phyloP scores from a whole-genome alignment of 2,797 vertebrate genomes.

The Alca torda region DNA sequence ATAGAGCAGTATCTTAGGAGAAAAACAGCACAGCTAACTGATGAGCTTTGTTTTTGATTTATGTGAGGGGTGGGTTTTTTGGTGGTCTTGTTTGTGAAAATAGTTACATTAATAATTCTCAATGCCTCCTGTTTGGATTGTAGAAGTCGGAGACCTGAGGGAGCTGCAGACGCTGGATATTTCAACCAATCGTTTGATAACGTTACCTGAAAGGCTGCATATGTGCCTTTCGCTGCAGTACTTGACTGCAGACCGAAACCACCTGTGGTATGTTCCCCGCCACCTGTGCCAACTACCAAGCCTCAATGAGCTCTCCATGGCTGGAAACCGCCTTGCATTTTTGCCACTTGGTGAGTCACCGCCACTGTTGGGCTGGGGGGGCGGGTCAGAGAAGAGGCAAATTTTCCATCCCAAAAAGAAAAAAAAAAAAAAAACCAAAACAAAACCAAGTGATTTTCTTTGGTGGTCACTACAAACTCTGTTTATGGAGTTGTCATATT shows the following conservation, averaged over 20 bases:
- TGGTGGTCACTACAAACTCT: not conserved
- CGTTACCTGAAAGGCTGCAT: slow-evolving; percentile 88
- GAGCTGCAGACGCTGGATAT: slow-evolving; percentile 94
- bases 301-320: slow-evolving; percentile 97
- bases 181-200: slow-evolving; percentile 89
- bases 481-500: not conserved
- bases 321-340: slow-evolving; percentile 89
- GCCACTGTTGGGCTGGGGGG: not conserved
- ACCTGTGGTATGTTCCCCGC: slow-evolving; percentile 86
- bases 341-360: slow-evolving; percentile 89
- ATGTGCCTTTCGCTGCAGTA: slow-evolving; percentile 92
- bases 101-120: not conserved
- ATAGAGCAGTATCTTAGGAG: not conserved
- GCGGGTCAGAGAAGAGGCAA: not conserved
- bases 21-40: not conserved
- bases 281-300: slow-evolving; percentile 93
- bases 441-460: not conserved
- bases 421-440: not conserved
- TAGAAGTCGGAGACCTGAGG: slow-evolving; percentile 92
- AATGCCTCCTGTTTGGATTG: slow-evolving; percentile 28
- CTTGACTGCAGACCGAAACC: slow-evolving; percentile 91
- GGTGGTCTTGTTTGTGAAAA: not conserved
- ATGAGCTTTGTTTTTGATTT: not conserved
- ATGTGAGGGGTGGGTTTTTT: rapidly evolving
- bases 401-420: not conserved